phyloP scores from a whole-genome alignment of 2,797 vertebrate genomes.

The Chrosomus eos region DNA sequence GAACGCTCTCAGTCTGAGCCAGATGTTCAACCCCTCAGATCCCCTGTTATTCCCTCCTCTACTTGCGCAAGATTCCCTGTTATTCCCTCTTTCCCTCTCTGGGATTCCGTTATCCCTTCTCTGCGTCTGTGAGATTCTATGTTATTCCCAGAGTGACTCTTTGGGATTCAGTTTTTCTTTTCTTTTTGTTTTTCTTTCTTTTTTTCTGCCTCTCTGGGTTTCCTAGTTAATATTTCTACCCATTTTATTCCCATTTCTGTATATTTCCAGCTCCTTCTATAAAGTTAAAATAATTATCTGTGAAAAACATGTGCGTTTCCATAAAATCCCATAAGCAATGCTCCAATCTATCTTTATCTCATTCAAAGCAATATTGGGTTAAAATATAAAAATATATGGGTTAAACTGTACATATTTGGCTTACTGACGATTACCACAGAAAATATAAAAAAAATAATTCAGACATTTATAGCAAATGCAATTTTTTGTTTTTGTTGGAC shows the following conservation, averaged over 20 bases:
- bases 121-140: not conserved
- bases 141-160: not conserved
- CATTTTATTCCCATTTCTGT: not conserved
- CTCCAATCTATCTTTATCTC: not conserved
- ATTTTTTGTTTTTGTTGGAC: not conserved
- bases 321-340: not conserved
- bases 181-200: not conserved
- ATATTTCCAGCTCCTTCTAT: not conserved
- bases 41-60: constrained; percentile 44
- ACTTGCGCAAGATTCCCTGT: constrained; percentile 43
- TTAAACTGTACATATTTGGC: not conserved
- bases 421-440: not conserved
- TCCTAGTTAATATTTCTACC: not conserved
- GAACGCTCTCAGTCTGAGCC: constrained; percentile 71
- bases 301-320: not conserved
- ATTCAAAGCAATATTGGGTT: not conserved
- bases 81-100: constrained; percentile 17
- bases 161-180: not conserved
- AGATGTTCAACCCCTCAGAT: constrained; percentile 75
- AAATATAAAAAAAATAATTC: not conserved
- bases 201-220: not conserved
- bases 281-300: not conserved
- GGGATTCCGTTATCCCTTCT: constrained; percentile 15
- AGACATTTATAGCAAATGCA: not conserved
- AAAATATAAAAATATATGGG: not conserved